Evolutionary conservation across 2,888 invertebrate genomes (phyloP), one percentile per base, ranked within the genome.

Genomic region (Epiblema foenella): DNA sequence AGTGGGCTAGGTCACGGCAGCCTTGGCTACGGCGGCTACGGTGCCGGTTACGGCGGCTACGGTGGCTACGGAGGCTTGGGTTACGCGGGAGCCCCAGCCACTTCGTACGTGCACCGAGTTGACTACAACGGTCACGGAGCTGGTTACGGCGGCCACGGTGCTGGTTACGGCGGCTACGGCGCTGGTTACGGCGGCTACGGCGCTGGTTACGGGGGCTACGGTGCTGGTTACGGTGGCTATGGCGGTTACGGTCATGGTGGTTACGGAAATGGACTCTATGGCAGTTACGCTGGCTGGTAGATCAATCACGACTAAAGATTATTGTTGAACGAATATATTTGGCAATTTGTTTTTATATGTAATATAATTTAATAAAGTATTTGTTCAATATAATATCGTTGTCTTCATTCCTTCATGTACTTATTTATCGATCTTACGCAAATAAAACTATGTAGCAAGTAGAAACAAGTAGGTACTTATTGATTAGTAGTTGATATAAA

Each of bases 201-300:
- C 51, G 75, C 75, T 54, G 77, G 29, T 67, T 57, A 66, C 15
- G 57, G 46, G 3, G 65, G 58, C 20, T 39, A 59, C 15, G 58
- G 62, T 2, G 33, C 51, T 18, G 68, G 39, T 5, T 68, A 24
- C n/a, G 8, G 58, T 58, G 58, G 58, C 37, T 58, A 58, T 33
- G 67, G 62, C 10, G 37, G 57, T 29, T 63, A 57, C 20, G 66
- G 58, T 15, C 46, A 42, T n/a, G 64, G 56, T 49, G 63, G 49
- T 18, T n/a, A 72, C 42, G 56, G 66, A 11, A 67, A 74, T 24
- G 79, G 75, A 3, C 75, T 75, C 17, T 74, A 73, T 52, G 74
- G 54, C 54, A 52, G 69, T 39, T 73, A 76, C 46, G 74, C 68
- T 56, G 73, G 74, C 2, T 73, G 73, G 73, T 73, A 46, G 57